Evolutionary conservation across 2,113 vertebrate species (phyloP).

Genomic region (Sinocyclocheilus anshuiensis): DNA sequence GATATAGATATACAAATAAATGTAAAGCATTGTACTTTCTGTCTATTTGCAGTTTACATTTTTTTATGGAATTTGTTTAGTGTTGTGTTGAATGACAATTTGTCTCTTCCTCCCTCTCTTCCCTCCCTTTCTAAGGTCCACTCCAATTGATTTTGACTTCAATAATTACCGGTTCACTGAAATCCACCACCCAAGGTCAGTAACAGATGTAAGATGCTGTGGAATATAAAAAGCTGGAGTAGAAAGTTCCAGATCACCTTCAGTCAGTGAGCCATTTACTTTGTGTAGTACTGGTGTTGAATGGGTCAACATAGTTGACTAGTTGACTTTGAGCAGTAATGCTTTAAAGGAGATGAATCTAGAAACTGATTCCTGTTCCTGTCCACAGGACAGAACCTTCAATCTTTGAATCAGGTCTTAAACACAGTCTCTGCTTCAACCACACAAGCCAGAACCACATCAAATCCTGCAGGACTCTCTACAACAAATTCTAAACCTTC

Average conservation of each 20-base stretch:
- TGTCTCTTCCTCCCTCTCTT: background rate
- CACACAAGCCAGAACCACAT: background rate
- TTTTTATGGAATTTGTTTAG: background rate
- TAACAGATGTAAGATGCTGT: background rate
- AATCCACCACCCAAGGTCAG: background rate
- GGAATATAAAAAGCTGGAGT: slow-evolving; percentile 20
- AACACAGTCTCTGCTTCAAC: background rate
- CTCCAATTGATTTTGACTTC: background rate
- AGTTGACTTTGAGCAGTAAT: background rate
- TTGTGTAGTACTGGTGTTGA: background rate
- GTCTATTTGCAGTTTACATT: background rate
- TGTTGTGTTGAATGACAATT: background rate
- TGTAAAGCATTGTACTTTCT: background rate
- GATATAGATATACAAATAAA: background rate
- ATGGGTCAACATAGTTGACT: background rate
- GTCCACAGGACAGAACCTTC: background rate
- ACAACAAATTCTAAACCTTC: background rate
- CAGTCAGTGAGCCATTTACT: background rate
- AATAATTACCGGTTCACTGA: background rate
- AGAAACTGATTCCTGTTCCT: background rate
- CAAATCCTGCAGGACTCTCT: background rate
- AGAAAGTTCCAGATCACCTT: background rate
- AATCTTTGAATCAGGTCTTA: background rate
- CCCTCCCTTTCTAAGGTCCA: background rate
- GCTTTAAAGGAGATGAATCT: background rate